Evolutionary conservation across 2,113 vertebrate genomes (phyloP).

Genomic region (Porphyrio hochstetteri): DNA sequence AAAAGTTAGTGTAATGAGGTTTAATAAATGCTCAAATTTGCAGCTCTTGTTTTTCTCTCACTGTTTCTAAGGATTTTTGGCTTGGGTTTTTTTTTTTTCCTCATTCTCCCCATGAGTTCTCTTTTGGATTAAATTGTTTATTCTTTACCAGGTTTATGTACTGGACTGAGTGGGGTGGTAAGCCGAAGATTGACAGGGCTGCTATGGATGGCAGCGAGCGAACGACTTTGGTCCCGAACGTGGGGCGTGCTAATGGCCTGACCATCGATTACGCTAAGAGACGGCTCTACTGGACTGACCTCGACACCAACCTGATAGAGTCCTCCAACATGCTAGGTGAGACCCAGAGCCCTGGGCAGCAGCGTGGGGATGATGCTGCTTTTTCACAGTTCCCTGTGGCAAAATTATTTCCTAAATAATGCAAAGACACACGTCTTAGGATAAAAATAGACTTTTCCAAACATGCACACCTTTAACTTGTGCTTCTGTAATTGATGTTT

Average conservation of each 20-base stretch:
- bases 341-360: neutral
- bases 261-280: conserved; percentile 96
- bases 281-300: conserved; percentile 94
- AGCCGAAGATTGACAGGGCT: conserved; percentile 93
- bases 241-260: conserved; percentile 93
- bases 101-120: neutral
- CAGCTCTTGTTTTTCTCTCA: neutral
- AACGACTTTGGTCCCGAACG: conserved; percentile 88
- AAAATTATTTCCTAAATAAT: neutral
- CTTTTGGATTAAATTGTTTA: neutral
- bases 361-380: neutral
- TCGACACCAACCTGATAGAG: conserved; percentile 95
- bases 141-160: conserved; percentile 88
- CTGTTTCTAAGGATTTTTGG: neutral
- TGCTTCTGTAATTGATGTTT: neutral
- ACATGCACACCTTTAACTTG: neutral
- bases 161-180: conserved; percentile 98
- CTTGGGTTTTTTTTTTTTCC: neutral
- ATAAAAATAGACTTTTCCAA: neutral
- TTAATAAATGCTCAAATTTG: conserved; percentile 1
- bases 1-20: neutral
- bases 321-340: conserved; percentile 97
- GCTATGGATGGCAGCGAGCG: conserved; percentile 94
- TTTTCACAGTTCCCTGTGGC: neutral
- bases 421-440: neutral